phyloP scores from a whole-genome alignment of 2,113 vertebrate species.

The Nothocercus nigrocapillus region DNA sequence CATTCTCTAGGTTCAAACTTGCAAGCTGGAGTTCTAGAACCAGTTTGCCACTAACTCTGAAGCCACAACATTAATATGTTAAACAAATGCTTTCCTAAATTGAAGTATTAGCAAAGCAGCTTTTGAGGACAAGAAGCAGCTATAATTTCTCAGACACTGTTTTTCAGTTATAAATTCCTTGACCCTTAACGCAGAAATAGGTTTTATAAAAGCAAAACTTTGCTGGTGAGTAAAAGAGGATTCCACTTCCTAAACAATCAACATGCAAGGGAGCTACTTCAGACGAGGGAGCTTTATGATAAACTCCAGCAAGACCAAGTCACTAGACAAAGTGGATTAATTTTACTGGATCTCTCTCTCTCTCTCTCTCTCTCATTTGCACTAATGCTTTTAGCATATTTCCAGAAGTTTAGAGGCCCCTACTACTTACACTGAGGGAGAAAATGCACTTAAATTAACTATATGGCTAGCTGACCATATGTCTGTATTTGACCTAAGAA shows the following conservation, averaged over 20 bases:
- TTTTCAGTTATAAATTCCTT: conserved; percentile 24
- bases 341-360: not conserved
- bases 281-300: not conserved
- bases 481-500: conserved; percentile 18
- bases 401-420: not conserved
- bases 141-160: not conserved
- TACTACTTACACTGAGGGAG: not conserved
- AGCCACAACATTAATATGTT: not conserved
- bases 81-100: not conserved
- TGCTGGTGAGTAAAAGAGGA: conserved; percentile 30
- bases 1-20: conserved; percentile 10
- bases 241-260: not conserved
- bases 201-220: conserved; percentile 23
- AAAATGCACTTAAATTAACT: not conserved
- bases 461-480: not conserved
- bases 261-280: not conserved
- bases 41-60: conserved; percentile 32
- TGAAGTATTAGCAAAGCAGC: not conserved
- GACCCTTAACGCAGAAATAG: not conserved
- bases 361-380: not conserved
- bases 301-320: conserved; percentile 14
- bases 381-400: not conserved
- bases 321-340: conserved; percentile 32
- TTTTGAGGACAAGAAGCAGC: conserved; percentile 35
- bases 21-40: not conserved